Conservation (phyloP, 2,888 invertebrate genomes). For the Melipona bicolor region DNA sequence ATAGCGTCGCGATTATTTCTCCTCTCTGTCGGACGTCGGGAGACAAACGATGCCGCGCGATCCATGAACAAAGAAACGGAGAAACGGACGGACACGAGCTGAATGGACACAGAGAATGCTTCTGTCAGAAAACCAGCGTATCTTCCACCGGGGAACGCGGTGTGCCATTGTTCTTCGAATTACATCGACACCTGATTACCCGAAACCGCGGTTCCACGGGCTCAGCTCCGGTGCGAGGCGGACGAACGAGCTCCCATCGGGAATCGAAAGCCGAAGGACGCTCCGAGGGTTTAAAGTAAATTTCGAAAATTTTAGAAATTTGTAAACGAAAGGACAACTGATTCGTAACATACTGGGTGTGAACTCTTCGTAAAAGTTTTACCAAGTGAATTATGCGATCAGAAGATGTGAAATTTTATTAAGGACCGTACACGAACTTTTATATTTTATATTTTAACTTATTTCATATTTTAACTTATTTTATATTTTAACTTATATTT, state of each 20-base stretch:
- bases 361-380: no score
- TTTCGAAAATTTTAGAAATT: neutral
- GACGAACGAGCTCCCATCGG: neutral
- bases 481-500: no score
- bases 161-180: constrained; percentile 6
- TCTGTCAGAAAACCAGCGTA: neutral
- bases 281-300: neutral
- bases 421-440: no score
- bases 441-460: no score
- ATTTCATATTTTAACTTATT: no score
- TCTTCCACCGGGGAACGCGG: neutral
- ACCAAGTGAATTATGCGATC: no score
- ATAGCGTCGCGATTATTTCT: constrained; percentile 21
- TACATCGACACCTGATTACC: constrained; percentile 6
- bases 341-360: no score
- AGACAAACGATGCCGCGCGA: constrained; percentile 17
- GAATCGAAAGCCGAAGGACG: neutral
- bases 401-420: no score
- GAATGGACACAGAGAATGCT: constrained; percentile 16
- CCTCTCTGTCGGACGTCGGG: neutral
- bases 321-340: no score
- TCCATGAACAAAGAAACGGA: neutral
- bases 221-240: neutral
- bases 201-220: neutral
- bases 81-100: neutral